Evolutionary conservation across 2,113 vertebrate species (phyloP).

Genomic region (Caranx melampygus): DNA sequence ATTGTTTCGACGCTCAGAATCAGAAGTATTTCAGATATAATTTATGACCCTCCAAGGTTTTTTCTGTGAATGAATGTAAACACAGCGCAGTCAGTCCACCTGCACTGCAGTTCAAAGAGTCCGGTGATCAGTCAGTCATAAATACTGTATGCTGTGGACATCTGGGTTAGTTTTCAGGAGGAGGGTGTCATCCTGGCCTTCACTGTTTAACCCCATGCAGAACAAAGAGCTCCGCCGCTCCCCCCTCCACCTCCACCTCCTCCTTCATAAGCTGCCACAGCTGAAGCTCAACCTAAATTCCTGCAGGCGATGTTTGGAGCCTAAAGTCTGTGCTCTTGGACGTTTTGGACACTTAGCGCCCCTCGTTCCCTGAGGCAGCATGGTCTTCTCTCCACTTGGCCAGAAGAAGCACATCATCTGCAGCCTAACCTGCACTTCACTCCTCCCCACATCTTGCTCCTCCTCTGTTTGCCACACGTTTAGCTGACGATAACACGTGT

Average conservation of each 20-base stretch:
- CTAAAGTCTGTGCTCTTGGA: constrained; percentile 32
- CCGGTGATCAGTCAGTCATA: constrained; percentile 11
- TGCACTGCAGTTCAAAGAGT: neutral
- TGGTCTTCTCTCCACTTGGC: constrained; percentile 42
- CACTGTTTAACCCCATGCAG: constrained; percentile 1
- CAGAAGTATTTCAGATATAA: neutral
- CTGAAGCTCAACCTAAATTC: constrained; percentile 24
- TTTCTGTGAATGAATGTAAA: neutral
- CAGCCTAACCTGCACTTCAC: constrained; percentile 7
- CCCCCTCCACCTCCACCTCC: neutral
- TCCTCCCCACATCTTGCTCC: neutral
- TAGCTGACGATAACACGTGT: neutral
- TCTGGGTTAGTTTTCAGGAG: neutral
- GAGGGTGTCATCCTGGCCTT: neutral
- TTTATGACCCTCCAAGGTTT: neutral
- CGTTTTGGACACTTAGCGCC: constrained; percentile 29
- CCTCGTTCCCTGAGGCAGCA: constrained; percentile 47
- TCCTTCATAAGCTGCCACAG: constrained; percentile 20
- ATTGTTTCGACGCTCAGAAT: neutral
- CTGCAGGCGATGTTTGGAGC: constrained; percentile 39
- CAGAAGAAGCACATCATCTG: constrained; percentile 2
- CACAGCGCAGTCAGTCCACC: neutral
- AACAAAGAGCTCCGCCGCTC: constrained; percentile 16
- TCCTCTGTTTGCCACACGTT: neutral
- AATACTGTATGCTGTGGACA: constrained; percentile 6